A percentile compares a stretch with the other conserved stretches of the same genome.
phyloP scores from a whole-genome alignment of 2,797 vertebrate species.

The Diglossa cyanea region DNA sequence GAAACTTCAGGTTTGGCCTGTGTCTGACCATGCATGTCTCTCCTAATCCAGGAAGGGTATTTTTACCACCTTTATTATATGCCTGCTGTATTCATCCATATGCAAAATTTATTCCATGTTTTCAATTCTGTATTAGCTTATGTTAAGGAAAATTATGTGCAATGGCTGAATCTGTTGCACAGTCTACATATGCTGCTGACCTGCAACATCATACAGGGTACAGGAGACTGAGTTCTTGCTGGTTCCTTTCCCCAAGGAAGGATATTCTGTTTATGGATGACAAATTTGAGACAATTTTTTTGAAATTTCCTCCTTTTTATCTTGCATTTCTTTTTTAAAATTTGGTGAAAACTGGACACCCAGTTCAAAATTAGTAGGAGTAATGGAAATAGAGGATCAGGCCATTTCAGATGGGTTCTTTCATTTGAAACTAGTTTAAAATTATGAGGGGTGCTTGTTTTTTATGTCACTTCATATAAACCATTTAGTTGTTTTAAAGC shows the following conservation, averaged over 20 bases:
- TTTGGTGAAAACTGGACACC: neutral
- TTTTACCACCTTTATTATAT: neutral
- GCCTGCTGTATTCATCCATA: neutral
- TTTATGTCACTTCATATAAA: neutral
- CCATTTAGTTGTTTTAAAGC: neutral
- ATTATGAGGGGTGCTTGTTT: neutral
- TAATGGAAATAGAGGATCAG: neutral
- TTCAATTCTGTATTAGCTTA: neutral
- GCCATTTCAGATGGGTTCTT: neutral
- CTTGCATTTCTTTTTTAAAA: neutral
- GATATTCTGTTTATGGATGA: neutral
- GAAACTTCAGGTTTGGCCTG: neutral
- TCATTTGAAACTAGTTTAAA: neutral
- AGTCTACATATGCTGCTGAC: neutral
- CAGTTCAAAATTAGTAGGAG: neutral
- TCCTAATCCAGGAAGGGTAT: neutral
- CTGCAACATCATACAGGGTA: neutral
- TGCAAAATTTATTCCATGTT: neutral
- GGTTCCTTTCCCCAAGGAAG: neutral
- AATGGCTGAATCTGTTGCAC: neutral
- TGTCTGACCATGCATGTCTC: neutral
- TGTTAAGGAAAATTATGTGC: neutral
- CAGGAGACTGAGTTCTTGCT: neutral
- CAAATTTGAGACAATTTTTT: neutral
- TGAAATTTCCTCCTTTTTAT: neutral